These are phyloP conservation scores for Peromyscus aztecus DNA, from an alignment of 2,797 vertebrate genomes.

Conservation along the genomic window DNA sequence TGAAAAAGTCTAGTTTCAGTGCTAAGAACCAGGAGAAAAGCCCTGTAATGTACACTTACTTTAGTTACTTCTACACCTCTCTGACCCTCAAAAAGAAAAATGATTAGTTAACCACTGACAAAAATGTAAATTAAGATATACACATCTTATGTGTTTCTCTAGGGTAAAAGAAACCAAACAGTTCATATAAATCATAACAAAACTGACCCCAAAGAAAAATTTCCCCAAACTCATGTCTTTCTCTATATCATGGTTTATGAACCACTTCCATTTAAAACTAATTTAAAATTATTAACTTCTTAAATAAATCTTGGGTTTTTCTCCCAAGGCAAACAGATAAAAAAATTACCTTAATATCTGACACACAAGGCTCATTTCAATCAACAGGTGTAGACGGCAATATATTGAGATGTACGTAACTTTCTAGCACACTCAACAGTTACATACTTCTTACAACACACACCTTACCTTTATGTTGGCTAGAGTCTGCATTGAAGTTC, in stretches of 20 bases:
- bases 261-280: conserved; percentile 51
- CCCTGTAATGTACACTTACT: neutral
- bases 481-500: conserved; percentile 89
- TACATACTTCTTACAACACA: conserved; percentile 12
- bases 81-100: conserved; percentile 28
- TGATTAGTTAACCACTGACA: conserved; percentile 49
- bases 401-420: conserved; percentile 48
- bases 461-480: conserved; percentile 90
- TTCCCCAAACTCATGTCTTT: neutral
- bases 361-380: conserved; percentile 47
- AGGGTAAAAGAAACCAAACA: conserved; percentile 52
- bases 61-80: conserved; percentile 25
- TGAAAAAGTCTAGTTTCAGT: neutral
- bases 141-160: neutral
- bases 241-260: conserved; percentile 13
- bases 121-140: conserved; percentile 13
- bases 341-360: conserved; percentile 41
- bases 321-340: conserved; percentile 41
- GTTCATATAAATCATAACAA: conserved; percentile 32
- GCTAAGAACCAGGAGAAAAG: neutral
- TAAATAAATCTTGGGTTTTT: conserved; percentile 50
- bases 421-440: conserved; percentile 13
- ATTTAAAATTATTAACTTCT: conserved; percentile 62
- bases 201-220: conserved; percentile 17
- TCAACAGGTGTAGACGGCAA: neutral